phyloP scores from a whole-genome alignment of 1,140 invertebrate species.

The Ceratitis capitata region DNA sequence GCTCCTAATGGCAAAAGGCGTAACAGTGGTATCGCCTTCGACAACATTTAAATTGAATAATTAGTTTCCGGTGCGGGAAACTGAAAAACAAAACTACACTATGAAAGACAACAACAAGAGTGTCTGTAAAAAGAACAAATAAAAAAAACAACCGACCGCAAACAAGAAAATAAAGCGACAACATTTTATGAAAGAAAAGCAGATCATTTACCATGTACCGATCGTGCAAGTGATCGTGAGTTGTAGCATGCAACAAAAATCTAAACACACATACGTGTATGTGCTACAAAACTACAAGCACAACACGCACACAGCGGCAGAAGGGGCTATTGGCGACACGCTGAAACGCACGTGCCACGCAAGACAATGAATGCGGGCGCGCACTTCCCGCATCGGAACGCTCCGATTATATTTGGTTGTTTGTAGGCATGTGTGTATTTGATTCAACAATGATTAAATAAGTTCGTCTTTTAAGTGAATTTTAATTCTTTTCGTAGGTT shows the following conservation, averaged over 20 bases:
- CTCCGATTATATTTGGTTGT: not conserved
- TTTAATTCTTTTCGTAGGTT: conserved; percentile 36
- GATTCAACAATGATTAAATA: too few species aligned
- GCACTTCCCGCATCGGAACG: not conserved
- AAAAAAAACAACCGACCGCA: not conserved
- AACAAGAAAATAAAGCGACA: not conserved
- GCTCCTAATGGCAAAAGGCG: conserved; percentile 28
- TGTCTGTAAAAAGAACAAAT: not conserved
- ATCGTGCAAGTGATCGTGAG: conserved; percentile 20
- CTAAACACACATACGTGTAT: conserved; percentile 29
- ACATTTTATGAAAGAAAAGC: conserved; percentile 36
- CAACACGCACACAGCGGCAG: conserved; percentile 7
- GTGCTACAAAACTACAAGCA: not conserved
- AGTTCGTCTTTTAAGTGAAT: conserved; percentile 24
- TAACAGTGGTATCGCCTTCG: conserved; percentile 44
- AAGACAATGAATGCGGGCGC: conserved; percentile 26
- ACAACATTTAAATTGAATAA: conserved; percentile 44
- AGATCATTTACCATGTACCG: conserved; percentile 44
- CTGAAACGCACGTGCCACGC: conserved; percentile 29
- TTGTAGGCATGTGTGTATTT: not conserved
- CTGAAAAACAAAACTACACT: conserved; percentile 31
- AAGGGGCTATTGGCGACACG: conserved; percentile 21
- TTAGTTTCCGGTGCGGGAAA: conserved; percentile 45
- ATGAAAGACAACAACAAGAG: not conserved
- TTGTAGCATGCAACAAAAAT: conserved; percentile 25